phyloP scores from a whole-genome alignment of 2,113 vertebrate genomes.

The Otolemur garnettii region DNA sequence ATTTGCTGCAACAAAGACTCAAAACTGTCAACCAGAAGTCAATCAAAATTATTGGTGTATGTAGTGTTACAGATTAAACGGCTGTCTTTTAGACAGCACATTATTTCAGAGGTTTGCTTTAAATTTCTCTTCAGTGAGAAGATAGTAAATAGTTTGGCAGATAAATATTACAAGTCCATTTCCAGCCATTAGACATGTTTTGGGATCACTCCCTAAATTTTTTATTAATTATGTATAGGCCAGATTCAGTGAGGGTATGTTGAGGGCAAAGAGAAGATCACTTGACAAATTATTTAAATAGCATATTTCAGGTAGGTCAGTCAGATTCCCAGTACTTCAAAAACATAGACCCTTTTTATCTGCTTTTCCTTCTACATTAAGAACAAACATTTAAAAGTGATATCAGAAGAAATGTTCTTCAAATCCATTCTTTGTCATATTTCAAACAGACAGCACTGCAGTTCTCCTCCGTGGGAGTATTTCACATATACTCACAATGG shows the following conservation, averaged over 20 bases:
- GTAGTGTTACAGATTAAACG: not conserved
- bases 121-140: slow-evolving; percentile 38
- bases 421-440: slow-evolving; percentile 48
- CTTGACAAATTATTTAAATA: slow-evolving; percentile 33
- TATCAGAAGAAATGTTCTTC: slow-evolving; percentile 68
- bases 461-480: slow-evolving; percentile 10
- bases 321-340: slow-evolving; percentile 58
- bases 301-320: slow-evolving; percentile 12
- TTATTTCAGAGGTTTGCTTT: slow-evolving; percentile 19
- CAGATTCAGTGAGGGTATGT: not conserved
- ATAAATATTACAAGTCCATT: slow-evolving; percentile 12
- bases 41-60: not conserved
- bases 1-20: slow-evolving; percentile 1
- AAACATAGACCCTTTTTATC: slow-evolving; percentile 65
- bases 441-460: slow-evolving; percentile 64
- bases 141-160: not conserved
- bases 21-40: slow-evolving; percentile 2
- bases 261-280: not conserved
- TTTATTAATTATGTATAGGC: not conserved
- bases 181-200: not conserved
- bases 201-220: not conserved
- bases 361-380: slow-evolving; percentile 19
- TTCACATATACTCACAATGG: slow-evolving; percentile 57
- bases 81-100: not conserved
- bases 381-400: slow-evolving; percentile 68